Evolutionary conservation across 1,140 invertebrate genomes (phyloP).

Genomic region (Pygmarrhopalites habei): DNA sequence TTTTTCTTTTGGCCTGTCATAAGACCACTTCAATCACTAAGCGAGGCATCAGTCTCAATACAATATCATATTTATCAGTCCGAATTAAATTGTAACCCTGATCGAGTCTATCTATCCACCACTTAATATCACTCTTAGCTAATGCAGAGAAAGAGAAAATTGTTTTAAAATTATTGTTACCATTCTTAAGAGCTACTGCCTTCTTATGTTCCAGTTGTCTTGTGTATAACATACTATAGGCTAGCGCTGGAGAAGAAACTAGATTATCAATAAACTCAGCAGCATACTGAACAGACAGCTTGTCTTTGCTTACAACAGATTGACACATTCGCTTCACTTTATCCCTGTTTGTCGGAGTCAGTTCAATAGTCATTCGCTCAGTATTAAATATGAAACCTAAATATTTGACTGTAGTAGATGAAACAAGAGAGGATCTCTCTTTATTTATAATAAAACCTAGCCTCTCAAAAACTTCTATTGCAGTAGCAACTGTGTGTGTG

Average conservation of each 20-base stretch:
- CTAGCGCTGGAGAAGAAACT: conserved; percentile 6
- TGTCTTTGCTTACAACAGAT: background rate
- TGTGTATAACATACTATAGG: conserved; percentile 19
- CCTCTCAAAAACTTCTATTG: background rate
- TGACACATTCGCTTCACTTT: background rate
- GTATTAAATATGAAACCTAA: conserved; percentile 20
- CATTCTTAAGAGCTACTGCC: background rate
- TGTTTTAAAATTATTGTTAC: background rate
- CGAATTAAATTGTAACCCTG: background rate
- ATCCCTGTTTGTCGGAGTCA: conserved; percentile 1
- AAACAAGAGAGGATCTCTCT: background rate
- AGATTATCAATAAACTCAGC: conserved; percentile 15
- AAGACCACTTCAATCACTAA: background rate
- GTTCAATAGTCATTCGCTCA: background rate
- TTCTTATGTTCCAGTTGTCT: conserved; percentile 18
- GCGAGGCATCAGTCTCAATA: conserved; percentile 5
- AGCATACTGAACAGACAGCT: background rate
- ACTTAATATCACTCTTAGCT: background rate
- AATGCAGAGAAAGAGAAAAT: background rate
- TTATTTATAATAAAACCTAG: conserved; percentile 21
- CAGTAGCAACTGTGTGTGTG: background rate
- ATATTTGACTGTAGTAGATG: background rate
- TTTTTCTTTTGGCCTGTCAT: background rate
- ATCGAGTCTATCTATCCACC: background rate
- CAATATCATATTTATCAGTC: background rate